Evolutionary conservation across 1,140 invertebrate genomes (phyloP).

Genomic region (Subanguina moxae): DNA sequence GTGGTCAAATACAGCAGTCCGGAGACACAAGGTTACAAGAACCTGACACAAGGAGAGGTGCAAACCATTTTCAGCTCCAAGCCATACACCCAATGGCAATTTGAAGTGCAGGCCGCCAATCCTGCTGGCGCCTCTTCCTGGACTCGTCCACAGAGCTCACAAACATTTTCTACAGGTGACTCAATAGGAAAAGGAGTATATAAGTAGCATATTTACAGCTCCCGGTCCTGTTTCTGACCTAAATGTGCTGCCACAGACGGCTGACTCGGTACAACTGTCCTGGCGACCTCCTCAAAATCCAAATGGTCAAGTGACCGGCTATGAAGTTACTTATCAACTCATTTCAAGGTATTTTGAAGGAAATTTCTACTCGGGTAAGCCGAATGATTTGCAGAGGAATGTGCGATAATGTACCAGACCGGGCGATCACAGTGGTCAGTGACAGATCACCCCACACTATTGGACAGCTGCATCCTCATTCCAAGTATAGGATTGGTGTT

Average conservation of each 20-base stretch:
- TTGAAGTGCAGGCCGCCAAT: constrained; percentile 58
- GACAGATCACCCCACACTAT: constrained; percentile 47
- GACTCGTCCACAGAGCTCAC: constrained; percentile 42
- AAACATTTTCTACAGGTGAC: constrained; percentile 48
- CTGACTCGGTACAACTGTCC: constrained; percentile 54
- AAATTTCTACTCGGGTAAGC: neutral
- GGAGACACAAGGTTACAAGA: constrained; percentile 53
- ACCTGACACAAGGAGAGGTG: constrained; percentile 52
- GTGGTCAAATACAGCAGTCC: constrained; percentile 58
- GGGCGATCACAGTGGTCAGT: constrained; percentile 38
- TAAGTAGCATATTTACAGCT: constrained; percentile 23
- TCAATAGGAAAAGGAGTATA: constrained; percentile 12
- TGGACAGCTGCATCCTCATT: constrained; percentile 55
- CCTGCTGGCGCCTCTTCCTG: constrained; percentile 55
- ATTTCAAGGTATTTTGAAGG: constrained; percentile 38
- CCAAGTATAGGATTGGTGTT: constrained; percentile 57
- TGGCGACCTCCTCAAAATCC: constrained; percentile 55
- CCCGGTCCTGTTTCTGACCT: constrained; percentile 54
- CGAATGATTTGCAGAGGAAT: constrained; percentile 47
- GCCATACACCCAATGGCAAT: constrained; percentile 56
- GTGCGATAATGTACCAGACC: constrained; percentile 49
- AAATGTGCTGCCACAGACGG: constrained; percentile 42
- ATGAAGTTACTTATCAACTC: constrained; percentile 58
- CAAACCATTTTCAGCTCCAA: constrained; percentile 55
- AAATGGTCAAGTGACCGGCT: constrained; percentile 55